A percentile compares a stretch with the other conserved stretches of the same genome.
Evolutionary conservation across 2,797 vertebrate species (phyloP).

Genomic region (Pteronotus mesoamericanus): DNA sequence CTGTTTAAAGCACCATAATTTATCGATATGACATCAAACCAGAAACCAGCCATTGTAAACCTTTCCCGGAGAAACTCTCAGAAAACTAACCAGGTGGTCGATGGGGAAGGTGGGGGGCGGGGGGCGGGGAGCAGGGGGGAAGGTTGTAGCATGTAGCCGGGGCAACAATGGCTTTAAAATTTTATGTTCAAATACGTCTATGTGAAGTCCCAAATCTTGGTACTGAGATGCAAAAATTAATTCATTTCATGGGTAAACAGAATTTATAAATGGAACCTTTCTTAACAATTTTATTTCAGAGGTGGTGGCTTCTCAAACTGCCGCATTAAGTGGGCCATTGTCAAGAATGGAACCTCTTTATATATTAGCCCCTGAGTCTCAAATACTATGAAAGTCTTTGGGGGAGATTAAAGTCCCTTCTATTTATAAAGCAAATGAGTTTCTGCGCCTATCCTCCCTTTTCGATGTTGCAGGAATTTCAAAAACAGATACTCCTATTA

Average conservation of each 20-base stretch:
- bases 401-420: not conserved
- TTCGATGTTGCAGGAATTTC: not conserved
- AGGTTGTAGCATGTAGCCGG: not conserved
- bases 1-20: conserved; percentile 78
- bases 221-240: conserved; percentile 50
- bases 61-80: conserved; percentile 70
- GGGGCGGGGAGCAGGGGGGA: too few species aligned
- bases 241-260: conserved; percentile 23
- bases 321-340: not conserved
- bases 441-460: not conserved
- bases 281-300: not conserved
- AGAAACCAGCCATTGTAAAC: conserved; percentile 72
- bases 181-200: conserved; percentile 71
- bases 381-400: not conserved
- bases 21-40: conserved; percentile 75
- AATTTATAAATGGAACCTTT: conserved; percentile 30
- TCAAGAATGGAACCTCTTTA: not conserved
- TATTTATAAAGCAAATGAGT: not conserved
- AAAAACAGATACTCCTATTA: not conserved
- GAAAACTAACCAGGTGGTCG: conserved; percentile 75
- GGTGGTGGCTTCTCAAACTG: not conserved
- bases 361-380: not conserved
- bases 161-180: conserved; percentile 69
- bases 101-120: not conserved
- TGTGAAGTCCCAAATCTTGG: conserved; percentile 56